Conservation (phyloP, 2,888 invertebrate species). For the Autographa pulchrina region DNA sequence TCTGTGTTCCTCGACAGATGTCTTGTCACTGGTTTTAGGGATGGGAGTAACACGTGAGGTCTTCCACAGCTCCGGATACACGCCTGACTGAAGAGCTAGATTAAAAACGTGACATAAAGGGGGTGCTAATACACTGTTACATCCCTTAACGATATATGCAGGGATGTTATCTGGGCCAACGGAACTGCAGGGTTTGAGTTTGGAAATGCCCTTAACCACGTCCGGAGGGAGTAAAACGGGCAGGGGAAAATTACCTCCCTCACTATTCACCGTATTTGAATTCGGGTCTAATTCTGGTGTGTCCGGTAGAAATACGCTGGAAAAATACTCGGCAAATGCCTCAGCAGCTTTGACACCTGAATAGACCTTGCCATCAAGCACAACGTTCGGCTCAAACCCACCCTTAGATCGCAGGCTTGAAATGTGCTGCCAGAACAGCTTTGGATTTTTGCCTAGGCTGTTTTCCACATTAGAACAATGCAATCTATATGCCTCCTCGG, state of each 20-base stretch:
- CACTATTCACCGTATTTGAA: background rate
- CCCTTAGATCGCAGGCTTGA: too few relatives aligned
- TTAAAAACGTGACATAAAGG: background rate
- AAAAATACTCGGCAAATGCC: background rate
- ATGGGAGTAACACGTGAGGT: background rate
- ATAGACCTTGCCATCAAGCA: background rate
- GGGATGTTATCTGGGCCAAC: background rate
- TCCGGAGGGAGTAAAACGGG: background rate
- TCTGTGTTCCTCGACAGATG: background rate
- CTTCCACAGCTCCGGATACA: background rate
- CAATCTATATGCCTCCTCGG: background rate
- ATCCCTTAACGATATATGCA: background rate
- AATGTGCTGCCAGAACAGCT: too few relatives aligned
- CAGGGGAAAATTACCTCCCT: background rate
- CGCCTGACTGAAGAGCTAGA: background rate
- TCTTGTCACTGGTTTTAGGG: slow-evolving; percentile 2
- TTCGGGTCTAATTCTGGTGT: slow-evolving; percentile 5
- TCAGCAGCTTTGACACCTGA: slow-evolving; percentile 11
- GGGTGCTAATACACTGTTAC: background rate
- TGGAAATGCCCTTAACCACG: background rate
- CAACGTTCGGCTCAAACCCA: background rate
- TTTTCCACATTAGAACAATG: background rate
- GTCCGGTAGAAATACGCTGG: slow-evolving; percentile 14
- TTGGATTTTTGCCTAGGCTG: too few relatives aligned
- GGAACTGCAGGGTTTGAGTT: background rate